These are phyloP conservation scores for Eudorcas thomsonii DNA, from an alignment of 2,113 vertebrate genomes.

Conservation along the genomic window DNA sequence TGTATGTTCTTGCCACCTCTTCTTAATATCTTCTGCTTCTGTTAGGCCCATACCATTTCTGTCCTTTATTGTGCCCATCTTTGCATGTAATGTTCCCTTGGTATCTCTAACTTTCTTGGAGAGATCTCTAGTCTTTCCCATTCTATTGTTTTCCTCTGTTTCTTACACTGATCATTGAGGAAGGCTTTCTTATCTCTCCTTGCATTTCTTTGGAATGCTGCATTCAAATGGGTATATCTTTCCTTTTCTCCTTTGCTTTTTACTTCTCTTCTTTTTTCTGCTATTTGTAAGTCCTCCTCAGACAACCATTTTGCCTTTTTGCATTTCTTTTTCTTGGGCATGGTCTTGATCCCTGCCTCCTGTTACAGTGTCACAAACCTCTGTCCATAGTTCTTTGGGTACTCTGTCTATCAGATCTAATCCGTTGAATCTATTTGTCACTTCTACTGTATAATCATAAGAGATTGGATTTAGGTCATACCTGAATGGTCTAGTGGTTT, in stretches of 20 bases:
- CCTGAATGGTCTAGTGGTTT: background rate
- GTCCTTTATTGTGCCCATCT: background rate
- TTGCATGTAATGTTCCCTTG: background rate
- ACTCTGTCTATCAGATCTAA: background rate
- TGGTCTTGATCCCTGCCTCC: background rate
- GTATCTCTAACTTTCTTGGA: background rate
- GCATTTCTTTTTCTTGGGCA: background rate
- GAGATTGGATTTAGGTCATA: background rate
- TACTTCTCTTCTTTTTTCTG: background rate
- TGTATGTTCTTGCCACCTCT: background rate
- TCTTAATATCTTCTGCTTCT: background rate
- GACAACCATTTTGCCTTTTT: background rate
- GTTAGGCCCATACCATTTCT: background rate
- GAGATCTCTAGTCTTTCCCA: background rate
- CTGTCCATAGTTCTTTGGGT: background rate
- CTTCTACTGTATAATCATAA: background rate
- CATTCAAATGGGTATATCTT: background rate
- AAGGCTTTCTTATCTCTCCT: background rate
- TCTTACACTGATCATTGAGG: background rate
- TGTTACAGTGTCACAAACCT: background rate
- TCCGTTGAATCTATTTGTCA: background rate
- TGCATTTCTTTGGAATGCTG: background rate
- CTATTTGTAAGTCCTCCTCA: background rate
- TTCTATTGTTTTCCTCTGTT: background rate
- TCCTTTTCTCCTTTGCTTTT: background rate